Percentiles rank a stretch among this genome's conserved stretches.
phyloP scores from a whole-genome alignment of 2,797 vertebrate genomes.

The Danio albolineatus region DNA sequence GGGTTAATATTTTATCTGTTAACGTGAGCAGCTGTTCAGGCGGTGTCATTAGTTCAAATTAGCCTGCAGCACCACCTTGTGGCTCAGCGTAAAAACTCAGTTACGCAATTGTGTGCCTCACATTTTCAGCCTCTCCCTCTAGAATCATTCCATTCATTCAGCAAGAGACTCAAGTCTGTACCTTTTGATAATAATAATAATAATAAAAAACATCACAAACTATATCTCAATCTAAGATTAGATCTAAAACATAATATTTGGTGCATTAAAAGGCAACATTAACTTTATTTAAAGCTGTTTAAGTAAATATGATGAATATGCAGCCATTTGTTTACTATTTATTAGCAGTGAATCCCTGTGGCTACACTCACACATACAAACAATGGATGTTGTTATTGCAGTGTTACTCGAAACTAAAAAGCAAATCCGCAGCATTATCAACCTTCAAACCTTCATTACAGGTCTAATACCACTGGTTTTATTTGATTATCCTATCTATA shows the following conservation, averaged over 20 bases:
- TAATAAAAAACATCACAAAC: neutral
- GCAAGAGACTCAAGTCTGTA: neutral
- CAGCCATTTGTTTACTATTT: no score
- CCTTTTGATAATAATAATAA: neutral
- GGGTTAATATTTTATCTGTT: neutral
- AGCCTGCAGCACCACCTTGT: conserved; percentile 25
- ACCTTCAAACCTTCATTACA: no score
- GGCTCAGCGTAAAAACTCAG: neutral
- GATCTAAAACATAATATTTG: no score
- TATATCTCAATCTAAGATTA: no score
- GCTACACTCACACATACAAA: no score
- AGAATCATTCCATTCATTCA: neutral
- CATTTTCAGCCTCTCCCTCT: neutral
- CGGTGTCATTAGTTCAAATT: neutral
- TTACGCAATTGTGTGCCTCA: neutral
- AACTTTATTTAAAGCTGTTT: no score
- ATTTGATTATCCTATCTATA: neutral
- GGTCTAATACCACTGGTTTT: neutral
- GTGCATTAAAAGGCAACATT: no score
- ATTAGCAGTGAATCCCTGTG: no score
- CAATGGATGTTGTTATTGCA: no score
- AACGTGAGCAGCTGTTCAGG: neutral
- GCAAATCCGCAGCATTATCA: no score
- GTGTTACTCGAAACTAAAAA: no score
- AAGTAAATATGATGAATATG: no score